Conservation (phyloP, 2,797 vertebrate species). For the Clarias laeviceps region DNA sequence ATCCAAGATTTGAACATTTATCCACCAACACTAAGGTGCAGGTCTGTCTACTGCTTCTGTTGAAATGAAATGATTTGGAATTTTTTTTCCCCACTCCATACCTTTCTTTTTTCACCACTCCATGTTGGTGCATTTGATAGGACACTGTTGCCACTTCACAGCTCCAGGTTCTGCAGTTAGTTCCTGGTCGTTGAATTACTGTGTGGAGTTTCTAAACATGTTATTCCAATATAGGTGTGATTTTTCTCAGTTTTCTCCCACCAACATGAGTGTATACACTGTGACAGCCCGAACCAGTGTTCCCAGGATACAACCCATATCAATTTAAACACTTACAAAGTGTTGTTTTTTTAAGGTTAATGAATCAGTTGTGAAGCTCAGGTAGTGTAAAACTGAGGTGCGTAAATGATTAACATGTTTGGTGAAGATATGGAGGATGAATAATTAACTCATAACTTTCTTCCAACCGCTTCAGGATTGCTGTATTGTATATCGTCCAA, state of each 20-base stretch:
- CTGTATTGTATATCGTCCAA: neutral
- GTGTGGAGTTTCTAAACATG: neutral
- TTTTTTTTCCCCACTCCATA: neutral
- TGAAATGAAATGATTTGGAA: conserved; percentile 1
- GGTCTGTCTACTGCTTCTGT: neutral
- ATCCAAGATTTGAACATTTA: neutral
- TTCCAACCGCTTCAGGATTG: neutral
- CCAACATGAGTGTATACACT: neutral
- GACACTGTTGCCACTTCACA: neutral
- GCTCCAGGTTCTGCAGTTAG: neutral
- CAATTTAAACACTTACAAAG: neutral
- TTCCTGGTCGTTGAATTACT: neutral
- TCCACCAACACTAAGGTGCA: neutral
- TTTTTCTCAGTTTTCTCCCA: neutral
- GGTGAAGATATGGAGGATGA: neutral
- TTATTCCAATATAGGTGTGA: neutral
- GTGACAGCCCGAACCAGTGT: neutral
- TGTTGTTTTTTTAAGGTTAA: neutral
- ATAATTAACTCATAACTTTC: neutral
- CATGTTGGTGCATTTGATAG: neutral
- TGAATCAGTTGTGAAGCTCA: neutral
- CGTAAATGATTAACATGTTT: neutral
- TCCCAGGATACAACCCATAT: neutral
- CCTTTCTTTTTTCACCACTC: neutral
- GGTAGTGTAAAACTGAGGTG: neutral